Evolutionary conservation across 2,888 invertebrate species (phyloP), one percentile per base, ranked within the genome.

Genomic region (Eledona agricola): DNA sequence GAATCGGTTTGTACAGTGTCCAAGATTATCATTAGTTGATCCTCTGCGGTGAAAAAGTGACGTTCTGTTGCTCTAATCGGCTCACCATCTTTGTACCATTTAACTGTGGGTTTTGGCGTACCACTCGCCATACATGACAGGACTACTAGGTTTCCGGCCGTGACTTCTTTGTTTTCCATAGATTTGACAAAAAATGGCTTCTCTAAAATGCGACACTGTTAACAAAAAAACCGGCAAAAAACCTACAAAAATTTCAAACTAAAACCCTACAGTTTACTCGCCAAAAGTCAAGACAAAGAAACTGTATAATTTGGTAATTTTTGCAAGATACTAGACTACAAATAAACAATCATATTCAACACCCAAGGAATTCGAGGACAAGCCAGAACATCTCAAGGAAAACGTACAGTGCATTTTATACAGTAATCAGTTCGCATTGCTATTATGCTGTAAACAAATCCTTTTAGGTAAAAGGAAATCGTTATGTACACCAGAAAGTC

Each of bases 51-150:
- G 65, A 94, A 88, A 72, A 89, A 93, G 75, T 94, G 90, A 1
- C 95, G 81, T 58, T 90, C 90, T 2, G 90, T 89, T 10, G 84
- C 79, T 12, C 82, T 80, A 35, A 94, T 79, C 0, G 86, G 81
- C 55, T 83, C 81, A 29, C 88, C 89, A 76, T 96, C 90, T 78
- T 95, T 95, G 42, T 85, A 82, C 96, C 96, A 96, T 23, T 82
- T 84, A 43, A 91, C 80, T 49, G 81, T 83, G 12, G 91, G 95
- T 72, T 86, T 88, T 1, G 94, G 94, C 38, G 88, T 89, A 1
- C 94, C 94, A 55, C 86, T 84, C 26, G 90, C 89, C 84, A 89
- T 84, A 72, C 96, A 96, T 72, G 93, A 90, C 47, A 96, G 75
- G 2, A 96, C 94, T 46, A 91, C 88, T 9, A 91, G 88, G 51